Evolutionary conservation across 2,888 invertebrate species (phyloP).

Genomic region (Limnephilus lunatus): DNA sequence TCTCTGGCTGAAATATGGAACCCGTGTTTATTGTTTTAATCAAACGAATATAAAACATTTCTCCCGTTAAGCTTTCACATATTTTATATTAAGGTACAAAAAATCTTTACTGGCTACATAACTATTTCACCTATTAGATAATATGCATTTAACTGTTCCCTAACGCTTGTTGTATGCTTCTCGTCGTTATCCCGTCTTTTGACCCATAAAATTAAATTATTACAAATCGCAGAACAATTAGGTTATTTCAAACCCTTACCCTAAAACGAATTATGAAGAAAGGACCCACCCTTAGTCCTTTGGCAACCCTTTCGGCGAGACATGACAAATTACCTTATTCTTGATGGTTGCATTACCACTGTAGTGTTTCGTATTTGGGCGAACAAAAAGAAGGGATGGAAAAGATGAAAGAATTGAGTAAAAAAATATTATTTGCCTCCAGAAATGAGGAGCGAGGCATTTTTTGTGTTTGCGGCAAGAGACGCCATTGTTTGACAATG

Average conservation of each 20-base stretch:
- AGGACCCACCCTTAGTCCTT: not conserved
- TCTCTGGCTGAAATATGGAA: not conserved
- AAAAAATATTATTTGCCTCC: conserved; percentile 30
- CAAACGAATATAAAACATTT: not conserved
- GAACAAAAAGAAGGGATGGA: conserved; percentile 7
- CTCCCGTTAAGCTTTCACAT: not conserved
- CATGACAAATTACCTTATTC: conserved; percentile 64
- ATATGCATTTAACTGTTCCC: not conserved
- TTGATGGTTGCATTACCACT: conserved; percentile 55
- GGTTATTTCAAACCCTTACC: not conserved
- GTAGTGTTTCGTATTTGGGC: conserved; percentile 47
- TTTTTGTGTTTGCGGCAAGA: conserved; percentile 50
- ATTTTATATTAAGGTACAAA: not conserved
- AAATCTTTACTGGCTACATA: too few relatives aligned
- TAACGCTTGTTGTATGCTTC: not conserved
- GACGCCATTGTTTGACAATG: conserved; percentile 64
- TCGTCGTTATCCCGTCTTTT: not conserved
- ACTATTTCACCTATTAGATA: not conserved
- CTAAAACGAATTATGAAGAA: not conserved
- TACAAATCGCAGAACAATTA: conserved; percentile 14
- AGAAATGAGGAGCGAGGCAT: conserved; percentile 49
- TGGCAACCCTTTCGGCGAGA: conserved; percentile 58
- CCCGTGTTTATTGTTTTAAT: not conserved
- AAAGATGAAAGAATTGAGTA: conserved; percentile 46
- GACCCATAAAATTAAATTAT: not conserved